Percentiles rank a stretch among this genome's conserved stretches.
These are phyloP conservation scores for Anhinga rufa DNA, from an alignment of 2,113 vertebrate genomes.

Conservation along the genomic window DNA sequence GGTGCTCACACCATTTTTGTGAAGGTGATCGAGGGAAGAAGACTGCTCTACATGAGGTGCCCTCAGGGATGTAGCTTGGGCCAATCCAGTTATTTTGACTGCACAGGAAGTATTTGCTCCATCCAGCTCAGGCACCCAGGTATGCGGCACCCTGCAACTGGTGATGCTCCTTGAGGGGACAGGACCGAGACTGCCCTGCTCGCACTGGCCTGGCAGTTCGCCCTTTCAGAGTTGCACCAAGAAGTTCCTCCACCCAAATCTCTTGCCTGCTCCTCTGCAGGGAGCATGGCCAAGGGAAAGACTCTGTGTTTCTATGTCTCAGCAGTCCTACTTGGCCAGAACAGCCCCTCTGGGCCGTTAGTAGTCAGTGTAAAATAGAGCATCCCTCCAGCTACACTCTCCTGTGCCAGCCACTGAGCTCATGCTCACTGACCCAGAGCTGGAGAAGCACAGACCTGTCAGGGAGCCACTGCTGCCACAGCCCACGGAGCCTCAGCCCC, in stretches of 20 bases:
- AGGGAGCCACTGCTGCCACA: accelerated
- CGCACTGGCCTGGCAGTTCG: not conserved
- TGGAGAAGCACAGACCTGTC: not conserved
- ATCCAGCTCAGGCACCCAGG: not conserved
- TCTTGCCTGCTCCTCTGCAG: not conserved
- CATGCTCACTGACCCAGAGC: not conserved
- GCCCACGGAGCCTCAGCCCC: not conserved
- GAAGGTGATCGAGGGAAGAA: not conserved
- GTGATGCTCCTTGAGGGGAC: not conserved
- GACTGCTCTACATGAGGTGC: not conserved
- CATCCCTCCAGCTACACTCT: slow-evolving; percentile 6
- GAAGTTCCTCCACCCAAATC: not conserved
- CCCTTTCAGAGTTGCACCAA: not conserved
- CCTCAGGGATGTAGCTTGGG: not conserved
- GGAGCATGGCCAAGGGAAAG: slow-evolving; percentile 13
- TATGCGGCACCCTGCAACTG: not conserved
- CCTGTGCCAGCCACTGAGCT: slow-evolving; percentile 26
- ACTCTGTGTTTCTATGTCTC: not conserved
- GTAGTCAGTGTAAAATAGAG: slow-evolving; percentile 15
- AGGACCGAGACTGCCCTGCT: accelerated
- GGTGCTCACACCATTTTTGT: not conserved
- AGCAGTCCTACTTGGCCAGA: slow-evolving; percentile 33
- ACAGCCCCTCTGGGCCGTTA: not conserved
- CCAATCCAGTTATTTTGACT: not conserved
- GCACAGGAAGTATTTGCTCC: not conserved